Base-by-base conservation (phyloP, 1,140 invertebrate species). In the Macrosteles quadrilineatus region DNA sequence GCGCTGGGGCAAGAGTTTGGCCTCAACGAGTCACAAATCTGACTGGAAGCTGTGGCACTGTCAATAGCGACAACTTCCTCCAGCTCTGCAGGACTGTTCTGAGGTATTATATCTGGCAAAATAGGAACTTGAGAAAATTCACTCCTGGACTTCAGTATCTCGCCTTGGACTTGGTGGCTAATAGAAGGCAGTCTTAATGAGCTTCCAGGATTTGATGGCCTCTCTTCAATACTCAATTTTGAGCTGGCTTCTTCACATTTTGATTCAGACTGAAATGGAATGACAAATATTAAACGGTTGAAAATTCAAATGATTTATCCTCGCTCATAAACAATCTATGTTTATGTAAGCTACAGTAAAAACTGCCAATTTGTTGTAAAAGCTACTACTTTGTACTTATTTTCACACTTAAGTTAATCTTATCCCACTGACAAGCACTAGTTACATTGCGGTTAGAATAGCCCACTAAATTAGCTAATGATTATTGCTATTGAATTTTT, bases 101-200 rank as follows among this genome's bases (percentile, higher is more conserved):
- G 14, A 55, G 62, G 66, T n/a, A 68, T 29, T 32, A 71, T 70
- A 57, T 57, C 29, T 25, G 69, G 55, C 25, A 71, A 71, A 62
- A 71, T 63, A 12, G 70, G 72, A 47, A 70, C 70, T 23, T 36
- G 45, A 45, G 73, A 71, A 6, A 72, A 70, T 68, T 69, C 71
- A 53, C 69, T 43, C 32, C 71, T 36, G 27, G 59, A 25, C 64
- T 73, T 74, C 45, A 71, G 63, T 67, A 72, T 47, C 12, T 65
- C 57, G 19, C 59, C 71, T 21, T 36, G n/a, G 3, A 64, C 50
- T 43, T 43, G 59, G 47, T 47, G 67, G 63, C 47, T 64, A 68
- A 68, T 62, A 64, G 53, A 59, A 57, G 64, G 66, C 17, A 68
- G 57, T 31, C 63, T 62, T 36, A 72, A 45, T 68, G 62, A 50